Conservation (phyloP, 2,797 vertebrate genomes). For the Xenops minutus region DNA sequence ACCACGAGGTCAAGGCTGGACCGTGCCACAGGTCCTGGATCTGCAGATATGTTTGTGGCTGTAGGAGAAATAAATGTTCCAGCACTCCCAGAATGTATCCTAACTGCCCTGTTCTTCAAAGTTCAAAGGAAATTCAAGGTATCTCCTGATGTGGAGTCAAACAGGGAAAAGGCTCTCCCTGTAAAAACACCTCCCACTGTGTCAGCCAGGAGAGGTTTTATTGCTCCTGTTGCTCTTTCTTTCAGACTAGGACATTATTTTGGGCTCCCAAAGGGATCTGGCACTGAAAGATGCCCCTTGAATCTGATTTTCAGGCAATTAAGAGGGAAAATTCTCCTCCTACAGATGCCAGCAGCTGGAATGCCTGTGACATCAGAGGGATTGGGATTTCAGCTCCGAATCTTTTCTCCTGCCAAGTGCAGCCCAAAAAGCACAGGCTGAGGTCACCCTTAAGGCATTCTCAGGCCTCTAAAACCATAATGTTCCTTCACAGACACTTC, state of each 20-base stretch:
- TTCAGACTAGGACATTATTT: not conserved
- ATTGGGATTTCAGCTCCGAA: not conserved
- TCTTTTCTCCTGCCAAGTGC: not conserved
- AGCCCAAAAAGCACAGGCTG: not conserved
- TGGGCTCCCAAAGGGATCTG: not conserved
- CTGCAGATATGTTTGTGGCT: not conserved
- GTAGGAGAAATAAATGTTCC: not conserved
- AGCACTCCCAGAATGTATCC: fast-evolving
- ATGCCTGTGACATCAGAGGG: not conserved
- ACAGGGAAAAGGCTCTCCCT: not conserved
- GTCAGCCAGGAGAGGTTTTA: not conserved
- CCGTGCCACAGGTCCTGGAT: not conserved
- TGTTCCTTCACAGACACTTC: not conserved
- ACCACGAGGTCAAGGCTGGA: not conserved
- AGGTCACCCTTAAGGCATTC: not conserved
- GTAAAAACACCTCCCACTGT: not conserved
- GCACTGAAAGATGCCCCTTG: not conserved
- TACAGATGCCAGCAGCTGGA: not conserved
- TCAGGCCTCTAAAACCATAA: not conserved
- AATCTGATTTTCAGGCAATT: not conserved
- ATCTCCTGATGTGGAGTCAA: not conserved
- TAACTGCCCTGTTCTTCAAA: not conserved
- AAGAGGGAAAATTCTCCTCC: not conserved
- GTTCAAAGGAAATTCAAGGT: not conserved
- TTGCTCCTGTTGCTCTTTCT: not conserved